A percentile compares a stretch with the other conserved stretches of the same genome.
These are phyloP conservation scores for Orchesella cincta DNA, from an alignment of 1,140 invertebrate species.

Conservation along the genomic window DNA sequence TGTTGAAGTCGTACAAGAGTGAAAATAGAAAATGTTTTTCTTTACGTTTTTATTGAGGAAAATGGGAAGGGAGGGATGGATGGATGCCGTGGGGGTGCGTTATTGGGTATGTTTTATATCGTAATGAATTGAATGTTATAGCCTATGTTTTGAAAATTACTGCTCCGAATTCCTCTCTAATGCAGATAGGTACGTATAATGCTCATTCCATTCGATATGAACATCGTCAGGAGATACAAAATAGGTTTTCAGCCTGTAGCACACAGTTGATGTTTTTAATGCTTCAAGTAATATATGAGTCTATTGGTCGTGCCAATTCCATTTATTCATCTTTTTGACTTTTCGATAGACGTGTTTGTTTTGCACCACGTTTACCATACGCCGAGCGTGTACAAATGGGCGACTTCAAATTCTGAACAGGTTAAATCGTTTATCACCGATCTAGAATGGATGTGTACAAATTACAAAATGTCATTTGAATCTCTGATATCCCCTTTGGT, in stretches of 20 bases:
- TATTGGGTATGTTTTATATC: not conserved
- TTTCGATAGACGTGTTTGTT: not conserved
- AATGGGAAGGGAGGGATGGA: not conserved
- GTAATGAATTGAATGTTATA: not conserved
- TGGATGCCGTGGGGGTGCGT: not conserved
- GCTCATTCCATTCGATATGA: no score
- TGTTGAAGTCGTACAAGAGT: not conserved
- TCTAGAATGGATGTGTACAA: no score
- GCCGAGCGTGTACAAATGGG: not conserved
- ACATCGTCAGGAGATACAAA: not conserved
- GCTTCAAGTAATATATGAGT: not conserved
- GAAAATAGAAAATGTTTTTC: not conserved
- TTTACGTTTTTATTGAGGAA: not conserved
- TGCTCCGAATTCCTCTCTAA: not conserved
- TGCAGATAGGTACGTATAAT: not conserved
- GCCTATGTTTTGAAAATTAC: not conserved
- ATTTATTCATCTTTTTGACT: constrained; percentile 21
- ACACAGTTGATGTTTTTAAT: constrained; percentile 3
- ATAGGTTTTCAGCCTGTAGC: not conserved
- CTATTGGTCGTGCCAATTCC: constrained; percentile 8
- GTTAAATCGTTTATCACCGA: not conserved
- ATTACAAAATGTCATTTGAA: no score
- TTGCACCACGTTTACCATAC: not conserved
- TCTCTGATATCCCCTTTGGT: no score
- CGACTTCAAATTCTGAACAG: not conserved